Evolutionary conservation across 2,888 invertebrate species (phyloP), one percentile per base, ranked within the genome.

Genomic region (Onchidella celtica): DNA sequence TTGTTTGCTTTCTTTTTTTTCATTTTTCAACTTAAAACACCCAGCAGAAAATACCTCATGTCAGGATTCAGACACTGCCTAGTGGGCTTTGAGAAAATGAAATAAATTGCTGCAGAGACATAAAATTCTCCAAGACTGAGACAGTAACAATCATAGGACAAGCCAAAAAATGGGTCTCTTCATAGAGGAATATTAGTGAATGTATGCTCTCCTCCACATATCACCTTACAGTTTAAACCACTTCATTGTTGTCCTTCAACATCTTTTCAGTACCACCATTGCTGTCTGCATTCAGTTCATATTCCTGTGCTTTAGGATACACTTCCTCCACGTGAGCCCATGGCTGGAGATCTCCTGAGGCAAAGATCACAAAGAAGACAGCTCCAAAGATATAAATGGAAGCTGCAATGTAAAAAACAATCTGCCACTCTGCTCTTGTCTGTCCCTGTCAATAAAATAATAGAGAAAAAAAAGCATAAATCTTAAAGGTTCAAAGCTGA

Each of bases 401-500:
- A 86, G 97, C 96, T 0, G 97, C 96, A 88, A 97, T 96, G 93
- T 96, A 97, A 93, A 98, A 97, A 3, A 98, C 97, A 40, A 95
- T 94, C 84, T 96, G 95, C 98, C 98, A 98, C 93, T 97, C 96
- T 24, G 95, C 95, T 29, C 95, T 95, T 2, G 95, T 95, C 96
- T 96, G 94, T 2, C 77, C 61, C 65, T 93, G 94, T 1, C 83
- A 85, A 32, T 74, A 55, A 68, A 68, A 70, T 68, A 70, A 17
- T 36, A 27, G 38, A 38, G 0, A 24, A 1, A 17, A 4, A 29
- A 3, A 34, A 66, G 36, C 47, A 63, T 61, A n/a, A n/a, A n/a
- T n/a, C n/a, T n/a, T n/a, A n/a, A n/a, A n/a, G n/a, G n/a, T n/a
- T n/a, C n/a, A n/a, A n/a, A n/a, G n/a, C n/a, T n/a, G n/a, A n/a